These are phyloP conservation scores for Pyrrhia umbra DNA, from an alignment of 2,888 invertebrate species.

Conservation along the genomic window DNA sequence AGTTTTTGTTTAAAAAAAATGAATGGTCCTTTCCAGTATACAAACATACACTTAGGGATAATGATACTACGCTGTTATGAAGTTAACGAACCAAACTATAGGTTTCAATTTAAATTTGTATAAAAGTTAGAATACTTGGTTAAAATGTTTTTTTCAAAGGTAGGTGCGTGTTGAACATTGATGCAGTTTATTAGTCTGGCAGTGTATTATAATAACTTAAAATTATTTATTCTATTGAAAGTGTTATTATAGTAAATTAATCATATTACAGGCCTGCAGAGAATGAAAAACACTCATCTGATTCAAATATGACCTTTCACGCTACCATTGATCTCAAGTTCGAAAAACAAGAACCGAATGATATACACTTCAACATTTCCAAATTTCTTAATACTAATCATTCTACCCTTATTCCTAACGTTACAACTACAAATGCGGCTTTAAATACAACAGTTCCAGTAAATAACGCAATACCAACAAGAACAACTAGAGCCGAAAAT, in stretches of 20 bases:
- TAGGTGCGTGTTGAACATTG: too few relatives aligned
- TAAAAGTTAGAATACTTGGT: too few relatives aligned
- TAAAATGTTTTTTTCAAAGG: too few relatives aligned
- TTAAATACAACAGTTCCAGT: not conserved
- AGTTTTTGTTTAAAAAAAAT: too few relatives aligned
- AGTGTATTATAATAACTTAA: too few relatives aligned
- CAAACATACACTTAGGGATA: too few relatives aligned
- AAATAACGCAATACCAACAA: not conserved
- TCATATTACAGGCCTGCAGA: conserved; percentile 62
- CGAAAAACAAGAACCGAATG: not conserved
- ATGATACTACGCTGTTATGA: too few relatives aligned
- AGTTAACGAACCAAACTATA: too few relatives aligned
- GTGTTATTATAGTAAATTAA: not conserved
- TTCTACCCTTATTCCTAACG: not conserved
- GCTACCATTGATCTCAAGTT: not conserved
- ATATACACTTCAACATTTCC: not conserved
- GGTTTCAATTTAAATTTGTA: too few relatives aligned
- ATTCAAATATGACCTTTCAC: not conserved
- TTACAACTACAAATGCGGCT: not conserved
- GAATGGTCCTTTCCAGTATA: too few relatives aligned
- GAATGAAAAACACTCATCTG: conserved; percentile 48
- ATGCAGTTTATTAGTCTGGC: too few relatives aligned
- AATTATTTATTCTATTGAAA: not conserved
- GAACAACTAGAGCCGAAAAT: not conserved
- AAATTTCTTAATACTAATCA: not conserved